Base-by-base conservation (phyloP, 2,888 invertebrate species). In the Lysandra bellargus region DNA sequence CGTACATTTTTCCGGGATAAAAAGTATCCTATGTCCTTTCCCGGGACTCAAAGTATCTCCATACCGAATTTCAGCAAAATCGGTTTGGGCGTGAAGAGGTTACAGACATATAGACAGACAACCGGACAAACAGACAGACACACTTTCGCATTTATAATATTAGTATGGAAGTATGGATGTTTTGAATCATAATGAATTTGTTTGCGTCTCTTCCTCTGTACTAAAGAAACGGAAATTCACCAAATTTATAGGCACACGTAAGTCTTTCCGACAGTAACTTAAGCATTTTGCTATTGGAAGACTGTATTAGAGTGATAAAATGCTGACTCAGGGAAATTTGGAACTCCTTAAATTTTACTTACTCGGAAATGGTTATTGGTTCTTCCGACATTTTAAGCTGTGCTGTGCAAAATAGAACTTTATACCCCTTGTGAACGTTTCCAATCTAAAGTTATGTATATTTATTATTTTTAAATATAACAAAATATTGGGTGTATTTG, bases 381-480 rank as follows among this genome's bases (percentile, higher is more conserved):
- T 69, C 23, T 33, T 69, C 30, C 64, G 64, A 69, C 23, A 33
- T 69, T 69, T 69, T 69, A 69, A 12, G 64, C 6, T 30, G 30
- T 69, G 23, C 12, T 33, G 33, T 4, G 14, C 17, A 57, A 57
- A 57, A 57, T 57, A 57, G 17, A 57, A 57, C 14, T 57, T 57
- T 17, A 57, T 17, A 12, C 14, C 53, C 4, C 4, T 57, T 17
- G 53, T 57, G 53, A 57, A 57, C 53, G 53, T 53, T 53, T 53
- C 53, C 53, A 53, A 53, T 14, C 12, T 12, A 14, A 14, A 53
- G 53, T 53, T 12, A 14, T 53, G 53, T 53, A 14, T 53, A 53
- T 53, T 60, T 37, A 4, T 92, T 53, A 53, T 53, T 60, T 37
- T 7, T 92, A 44, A 44, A 44, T 44, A 9, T 44, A 9, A 49